Evolutionary conservation across 2,113 vertebrate genomes (phyloP).

Genomic region (Pterocles gutturalis): DNA sequence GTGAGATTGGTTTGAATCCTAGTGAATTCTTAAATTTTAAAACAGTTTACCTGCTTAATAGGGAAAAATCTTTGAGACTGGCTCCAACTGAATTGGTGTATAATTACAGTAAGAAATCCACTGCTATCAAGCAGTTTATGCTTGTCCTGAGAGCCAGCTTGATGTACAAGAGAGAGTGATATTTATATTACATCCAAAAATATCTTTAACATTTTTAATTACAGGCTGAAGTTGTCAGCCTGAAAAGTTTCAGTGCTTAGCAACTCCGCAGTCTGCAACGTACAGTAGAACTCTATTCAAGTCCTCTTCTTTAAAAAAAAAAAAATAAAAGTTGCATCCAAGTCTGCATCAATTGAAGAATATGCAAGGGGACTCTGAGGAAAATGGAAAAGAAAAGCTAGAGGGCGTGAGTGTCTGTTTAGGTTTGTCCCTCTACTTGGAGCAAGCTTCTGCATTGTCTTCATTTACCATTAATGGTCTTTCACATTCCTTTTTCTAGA

Average conservation of each 20-base stretch:
- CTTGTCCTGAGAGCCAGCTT: background rate
- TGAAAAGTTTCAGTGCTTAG: background rate
- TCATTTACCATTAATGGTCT: conserved; percentile 64
- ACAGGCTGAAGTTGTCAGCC: background rate
- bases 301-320: background rate
- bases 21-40: background rate
- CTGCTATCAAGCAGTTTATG: background rate
- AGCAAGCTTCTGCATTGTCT: conserved; percentile 18
- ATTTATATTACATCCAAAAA: background rate
- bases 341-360: background rate
- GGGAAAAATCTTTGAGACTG: background rate
- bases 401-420: background rate
- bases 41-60: background rate
- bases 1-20: background rate
- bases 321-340: background rate
- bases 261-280: background rate
- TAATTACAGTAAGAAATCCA: background rate
- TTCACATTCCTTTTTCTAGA: conserved; percentile 67
- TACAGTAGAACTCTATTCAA: background rate
- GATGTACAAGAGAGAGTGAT: background rate
- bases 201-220: background rate
- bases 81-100: background rate
- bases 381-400: background rate
- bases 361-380: background rate
- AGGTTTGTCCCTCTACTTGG: background rate